These are phyloP conservation scores for Sebastolobus altivelis DNA, from an alignment of 2,797 vertebrate genomes.

Conservation along the genomic window DNA sequence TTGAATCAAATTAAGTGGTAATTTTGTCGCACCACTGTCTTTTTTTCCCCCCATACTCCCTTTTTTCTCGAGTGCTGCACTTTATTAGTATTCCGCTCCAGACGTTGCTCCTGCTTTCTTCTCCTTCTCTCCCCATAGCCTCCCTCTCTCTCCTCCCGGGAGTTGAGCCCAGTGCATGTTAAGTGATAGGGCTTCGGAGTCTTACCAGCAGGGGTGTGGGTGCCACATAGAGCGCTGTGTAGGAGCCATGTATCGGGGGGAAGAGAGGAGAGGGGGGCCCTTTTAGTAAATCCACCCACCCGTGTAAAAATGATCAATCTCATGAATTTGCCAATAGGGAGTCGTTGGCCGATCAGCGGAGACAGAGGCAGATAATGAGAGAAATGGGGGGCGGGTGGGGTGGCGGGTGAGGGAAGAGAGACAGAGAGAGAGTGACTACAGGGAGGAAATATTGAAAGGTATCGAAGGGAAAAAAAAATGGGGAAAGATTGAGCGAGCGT, in stretches of 20 bases:
- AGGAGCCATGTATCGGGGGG: constrained; percentile 25
- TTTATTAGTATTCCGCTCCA: constrained; percentile 82
- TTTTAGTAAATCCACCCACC: constrained; percentile 70
- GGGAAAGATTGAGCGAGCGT: constrained; percentile 31
- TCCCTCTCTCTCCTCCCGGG: constrained; percentile 60
- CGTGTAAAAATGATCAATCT: constrained; percentile 78
- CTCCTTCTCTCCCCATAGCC: constrained; percentile 57
- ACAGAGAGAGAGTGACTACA: neutral
- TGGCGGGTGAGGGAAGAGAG: neutral
- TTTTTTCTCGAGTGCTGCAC: constrained; percentile 68
- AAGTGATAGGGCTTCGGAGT: constrained; percentile 77
- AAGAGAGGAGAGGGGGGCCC: constrained; percentile 9
- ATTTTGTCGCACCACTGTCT: constrained; percentile 66
- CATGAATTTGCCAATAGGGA: constrained; percentile 77
- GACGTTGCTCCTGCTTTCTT: constrained; percentile 66
- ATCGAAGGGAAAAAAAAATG: constrained; percentile 9
- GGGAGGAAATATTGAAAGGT: constrained; percentile 50
- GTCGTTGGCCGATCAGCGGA: constrained; percentile 65
- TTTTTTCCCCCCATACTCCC: neutral
- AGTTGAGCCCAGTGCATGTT: constrained; percentile 78
- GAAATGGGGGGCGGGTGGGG: constrained; percentile 18
- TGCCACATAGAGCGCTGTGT: constrained; percentile 50
- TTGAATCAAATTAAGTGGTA: constrained; percentile 81
- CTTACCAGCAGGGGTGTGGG: constrained; percentile 64
- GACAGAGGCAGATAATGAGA: constrained; percentile 70